Evolutionary conservation across 2,113 vertebrate species (phyloP).

Genomic region (Cervus canadensis): DNA sequence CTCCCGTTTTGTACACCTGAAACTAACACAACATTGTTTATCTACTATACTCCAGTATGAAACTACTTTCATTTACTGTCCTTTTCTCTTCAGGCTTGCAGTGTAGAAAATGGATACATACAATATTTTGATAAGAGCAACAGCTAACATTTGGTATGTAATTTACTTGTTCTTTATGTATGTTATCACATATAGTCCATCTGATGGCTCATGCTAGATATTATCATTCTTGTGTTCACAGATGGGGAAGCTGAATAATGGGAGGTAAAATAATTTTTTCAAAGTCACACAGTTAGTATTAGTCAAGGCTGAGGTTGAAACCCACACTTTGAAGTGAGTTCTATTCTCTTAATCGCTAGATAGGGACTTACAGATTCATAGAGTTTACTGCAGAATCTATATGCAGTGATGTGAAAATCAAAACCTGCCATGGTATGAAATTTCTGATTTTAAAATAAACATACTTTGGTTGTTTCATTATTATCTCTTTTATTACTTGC

Average conservation of each 20-base stretch:
- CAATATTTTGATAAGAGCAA: not conserved
- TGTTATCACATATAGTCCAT: not conserved
- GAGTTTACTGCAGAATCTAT: not conserved
- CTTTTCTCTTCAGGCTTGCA: not conserved
- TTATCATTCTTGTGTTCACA: not conserved
- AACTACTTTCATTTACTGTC: not conserved
- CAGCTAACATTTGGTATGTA: not conserved
- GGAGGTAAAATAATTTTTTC: not conserved
- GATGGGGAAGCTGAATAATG: not conserved
- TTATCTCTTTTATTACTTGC: slow-evolving; percentile 4
- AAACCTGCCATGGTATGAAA: not conserved
- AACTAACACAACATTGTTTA: not conserved
- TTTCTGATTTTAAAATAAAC: slow-evolving; percentile 46
- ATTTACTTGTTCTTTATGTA: not conserved
- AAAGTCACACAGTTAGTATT: not conserved
- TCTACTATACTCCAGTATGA: not conserved
- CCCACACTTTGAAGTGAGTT: not conserved
- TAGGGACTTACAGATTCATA: not conserved
- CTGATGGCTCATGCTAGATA: not conserved
- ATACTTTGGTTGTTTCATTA: slow-evolving; percentile 5
- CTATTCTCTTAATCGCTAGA: not conserved
- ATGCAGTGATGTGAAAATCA: slow-evolving; percentile 19
- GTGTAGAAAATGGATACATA: not conserved
- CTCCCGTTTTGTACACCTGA: not conserved
- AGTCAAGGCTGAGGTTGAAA: not conserved